phyloP scores from a whole-genome alignment of 37 sponge, comb jelly and placozoan genomes.

The Cladorhizidae sp. region DNA sequence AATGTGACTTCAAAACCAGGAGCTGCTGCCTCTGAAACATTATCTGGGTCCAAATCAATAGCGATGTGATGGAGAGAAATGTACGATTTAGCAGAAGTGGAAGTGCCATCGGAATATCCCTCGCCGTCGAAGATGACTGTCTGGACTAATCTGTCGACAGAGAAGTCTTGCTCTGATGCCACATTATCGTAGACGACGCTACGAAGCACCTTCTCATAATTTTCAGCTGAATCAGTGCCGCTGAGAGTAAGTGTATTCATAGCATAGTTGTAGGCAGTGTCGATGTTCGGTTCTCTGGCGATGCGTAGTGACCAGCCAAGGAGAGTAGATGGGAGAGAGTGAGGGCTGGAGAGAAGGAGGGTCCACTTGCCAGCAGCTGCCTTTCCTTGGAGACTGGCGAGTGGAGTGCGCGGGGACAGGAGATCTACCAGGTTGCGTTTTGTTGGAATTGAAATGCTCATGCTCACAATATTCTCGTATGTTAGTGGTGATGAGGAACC shows the following conservation, averaged over 20 bases:
- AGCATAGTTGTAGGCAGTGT: slow-evolving; percentile 40
- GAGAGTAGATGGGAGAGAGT: slow-evolving; percentile 26
- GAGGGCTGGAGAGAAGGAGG: slow-evolving; percentile 31
- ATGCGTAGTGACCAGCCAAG: slow-evolving; percentile 81
- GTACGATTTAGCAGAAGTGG: slow-evolving; percentile 38
- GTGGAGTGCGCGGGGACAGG: slow-evolving; percentile 46
- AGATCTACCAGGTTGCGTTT: slow-evolving; percentile 65
- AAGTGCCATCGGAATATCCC: slow-evolving; percentile 34
- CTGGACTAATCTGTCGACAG: slow-evolving; percentile 33
- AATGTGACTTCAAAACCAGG: slow-evolving; percentile 58
- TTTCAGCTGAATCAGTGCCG: slow-evolving; percentile 77
- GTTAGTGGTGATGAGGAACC: no score
- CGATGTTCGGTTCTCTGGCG: slow-evolving; percentile 87
- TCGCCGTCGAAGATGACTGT: slow-evolving; percentile 70
- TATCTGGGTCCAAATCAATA: slow-evolving; percentile 80
- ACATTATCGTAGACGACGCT: slow-evolving; percentile 76
- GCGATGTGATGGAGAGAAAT: slow-evolving; percentile 83
- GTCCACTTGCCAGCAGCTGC: slow-evolving; percentile 68
- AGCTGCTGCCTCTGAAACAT: slow-evolving; percentile 27
- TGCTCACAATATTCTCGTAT: slow-evolving; percentile 23
- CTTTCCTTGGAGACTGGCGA: slow-evolving; percentile 66
- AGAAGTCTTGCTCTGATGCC: slow-evolving; percentile 51
- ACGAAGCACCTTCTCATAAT: slow-evolving; percentile 73
- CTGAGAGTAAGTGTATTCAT: slow-evolving; percentile 45
- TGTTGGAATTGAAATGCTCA: slow-evolving; percentile 55